Base-by-base conservation (phyloP, 2,113 vertebrate species). In the Noctilio leporinus region DNA sequence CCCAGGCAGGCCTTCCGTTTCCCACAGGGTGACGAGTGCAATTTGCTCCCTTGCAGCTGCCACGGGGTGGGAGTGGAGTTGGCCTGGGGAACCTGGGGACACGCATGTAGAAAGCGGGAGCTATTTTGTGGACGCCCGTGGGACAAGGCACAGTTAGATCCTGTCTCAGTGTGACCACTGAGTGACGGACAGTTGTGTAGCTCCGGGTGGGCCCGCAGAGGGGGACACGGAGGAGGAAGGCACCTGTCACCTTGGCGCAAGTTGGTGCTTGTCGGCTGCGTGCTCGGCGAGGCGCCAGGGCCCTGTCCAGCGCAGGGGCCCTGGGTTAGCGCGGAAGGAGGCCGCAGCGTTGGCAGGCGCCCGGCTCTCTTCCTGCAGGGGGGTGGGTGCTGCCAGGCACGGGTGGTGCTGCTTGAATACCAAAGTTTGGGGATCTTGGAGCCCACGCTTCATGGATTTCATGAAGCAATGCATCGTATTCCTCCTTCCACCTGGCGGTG, bases 301-400 rank as follows among this genome's bases (percentile, higher is more conserved):
- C 75, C 3, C 0, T 1, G 88, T 15, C 26, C 51, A 4, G 5
- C 1, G 28, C 30, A 75, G 62, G n/a, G 22, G 2, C 19, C 2
- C 26, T 43, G n/a, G 72, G 51, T 22, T 26, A 33, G 6, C 22
- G 55, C 47, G 19, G 43, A 73, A 65, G 40, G 53, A 51, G 4
- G 35, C n/a, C n/a, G 45, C 0, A 1, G 17, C 38, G 24, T 10
- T 4, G n/a, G 28, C 40, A 47, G 45, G 57, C 35, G 14, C 33
- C 47, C 38, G 22, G 16, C 4, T 10, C 38, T 62, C 30, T 19
- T 4, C 0, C 0, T 8, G 45, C 14, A 0, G 0, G 75, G 5
- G 30, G 70, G 1, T 69, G 57, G 15, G 43, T 2, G 47, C 1
- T 20, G 1, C 40, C 0, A 0, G 1, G 30, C 8, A 9, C 1